These are phyloP conservation scores for Trimorus sp. DNA, from an alignment of 2,888 invertebrate genomes.

Conservation along the genomic window DNA sequence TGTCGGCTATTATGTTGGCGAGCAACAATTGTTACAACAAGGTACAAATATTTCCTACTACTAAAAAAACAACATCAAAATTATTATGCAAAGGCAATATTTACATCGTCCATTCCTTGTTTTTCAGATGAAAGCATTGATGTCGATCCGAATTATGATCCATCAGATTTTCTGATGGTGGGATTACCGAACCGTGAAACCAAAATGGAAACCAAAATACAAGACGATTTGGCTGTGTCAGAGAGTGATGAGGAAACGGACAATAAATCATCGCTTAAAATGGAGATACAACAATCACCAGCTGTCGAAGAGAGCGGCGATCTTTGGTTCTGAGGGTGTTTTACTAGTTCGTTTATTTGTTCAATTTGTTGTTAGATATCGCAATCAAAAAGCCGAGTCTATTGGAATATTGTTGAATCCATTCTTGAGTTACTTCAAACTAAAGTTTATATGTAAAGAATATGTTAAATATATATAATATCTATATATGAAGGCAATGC, in stretches of 20 bases:
- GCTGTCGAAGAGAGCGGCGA: constrained; percentile 83
- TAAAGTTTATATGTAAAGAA: background rate
- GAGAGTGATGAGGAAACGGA: constrained; percentile 88
- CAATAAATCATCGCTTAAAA: constrained; percentile 70
- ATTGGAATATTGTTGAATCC: background rate
- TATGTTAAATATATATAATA: too few species aligned
- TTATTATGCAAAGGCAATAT: background rate
- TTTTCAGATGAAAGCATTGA: constrained; percentile 86
- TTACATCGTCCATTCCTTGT: background rate
- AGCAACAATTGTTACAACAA: constrained; percentile 79
- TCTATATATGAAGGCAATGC: background rate
- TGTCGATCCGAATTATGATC: constrained; percentile 92
- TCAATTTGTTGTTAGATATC: background rate
- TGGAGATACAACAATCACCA: constrained; percentile 71
- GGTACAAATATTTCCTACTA: constrained; percentile 70
- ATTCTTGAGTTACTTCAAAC: background rate
- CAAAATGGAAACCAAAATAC: constrained; percentile 84
- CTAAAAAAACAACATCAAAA: too few species aligned
- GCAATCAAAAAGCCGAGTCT: background rate
- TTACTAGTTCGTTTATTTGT: background rate
- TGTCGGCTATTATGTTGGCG: constrained; percentile 85
- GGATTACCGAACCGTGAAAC: constrained; percentile 81
- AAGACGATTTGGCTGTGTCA: constrained; percentile 89
- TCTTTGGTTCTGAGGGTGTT: constrained; percentile 83
- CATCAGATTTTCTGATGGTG: constrained; percentile 88